These are phyloP conservation scores for Melanotaenia pygmaea DNA, from an alignment of 2,797 vertebrate species.

Conservation along the genomic window DNA sequence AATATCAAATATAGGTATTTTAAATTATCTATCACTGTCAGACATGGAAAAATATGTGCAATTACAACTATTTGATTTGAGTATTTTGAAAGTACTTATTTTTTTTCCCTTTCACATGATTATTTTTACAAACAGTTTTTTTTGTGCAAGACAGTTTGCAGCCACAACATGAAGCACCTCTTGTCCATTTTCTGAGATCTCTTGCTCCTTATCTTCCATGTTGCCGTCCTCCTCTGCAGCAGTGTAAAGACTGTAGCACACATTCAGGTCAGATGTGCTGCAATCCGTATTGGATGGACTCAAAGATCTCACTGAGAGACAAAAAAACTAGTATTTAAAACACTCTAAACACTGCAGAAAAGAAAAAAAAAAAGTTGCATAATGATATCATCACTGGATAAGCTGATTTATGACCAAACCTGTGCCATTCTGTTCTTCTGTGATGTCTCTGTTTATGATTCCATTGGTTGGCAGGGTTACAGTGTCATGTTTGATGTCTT, in stretches of 20 bases:
- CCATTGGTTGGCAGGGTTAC: slow-evolving; percentile 58
- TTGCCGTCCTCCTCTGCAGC: slow-evolving; percentile 47
- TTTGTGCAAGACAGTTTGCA: neutral
- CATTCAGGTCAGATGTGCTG: slow-evolving; percentile 62
- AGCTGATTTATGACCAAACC: slow-evolving; percentile 51
- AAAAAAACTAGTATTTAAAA: neutral
- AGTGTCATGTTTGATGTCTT: slow-evolving; percentile 58
- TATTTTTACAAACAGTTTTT: neutral
- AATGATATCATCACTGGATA: neutral
- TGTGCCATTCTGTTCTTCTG: slow-evolving; percentile 71
- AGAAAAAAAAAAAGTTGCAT: neutral
- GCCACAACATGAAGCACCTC: slow-evolving; percentile 51
- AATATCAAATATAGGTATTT: neutral
- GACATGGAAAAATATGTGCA: neutral
- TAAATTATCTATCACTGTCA: neutral
- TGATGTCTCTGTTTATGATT: slow-evolving; percentile 58
- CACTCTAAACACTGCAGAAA: neutral
- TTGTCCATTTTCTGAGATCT: slow-evolving; percentile 75
- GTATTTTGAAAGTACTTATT: neutral
- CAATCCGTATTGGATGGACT: slow-evolving; percentile 71
- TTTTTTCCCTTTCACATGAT: neutral
- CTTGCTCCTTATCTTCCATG: slow-evolving; percentile 46
- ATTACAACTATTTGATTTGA: neutral
- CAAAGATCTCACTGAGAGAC: slow-evolving; percentile 64
- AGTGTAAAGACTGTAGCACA: slow-evolving; percentile 41